Base-by-base conservation (phyloP, 2,113 vertebrate species). In the Eupsittula cactorum region DNA sequence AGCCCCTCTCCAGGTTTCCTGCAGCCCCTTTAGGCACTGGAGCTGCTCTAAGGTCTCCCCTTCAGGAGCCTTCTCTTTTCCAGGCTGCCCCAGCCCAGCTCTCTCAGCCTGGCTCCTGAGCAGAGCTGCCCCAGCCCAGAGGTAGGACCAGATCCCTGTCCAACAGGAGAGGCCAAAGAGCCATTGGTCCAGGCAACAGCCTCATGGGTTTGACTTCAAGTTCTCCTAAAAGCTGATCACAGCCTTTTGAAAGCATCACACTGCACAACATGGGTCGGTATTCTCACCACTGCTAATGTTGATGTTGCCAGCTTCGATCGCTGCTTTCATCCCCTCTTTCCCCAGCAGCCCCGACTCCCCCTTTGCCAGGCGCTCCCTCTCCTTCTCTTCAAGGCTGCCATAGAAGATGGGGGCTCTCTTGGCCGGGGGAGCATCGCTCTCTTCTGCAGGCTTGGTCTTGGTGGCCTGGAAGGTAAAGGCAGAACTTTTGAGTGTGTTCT, bases 361-460 rank as follows among this genome's bases (percentile, higher is more conserved):
- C 25, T 97, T 98, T 8, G 96, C 95, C 85, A 99, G 98, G 3
- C 99, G 98, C 67, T 99, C 99, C 6, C 98, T 98, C 90, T 99
- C 99, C 90, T 99, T 99, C 86, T 99, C 99, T 93, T 99, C 99
- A 98, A 99, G 97, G 83, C 99, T 99, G 59, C 99, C 99, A 4
- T 99, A 99, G 92, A 98, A 99, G 88, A 99, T 98, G 15, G 99
- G 98, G 7, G 97, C 95, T 89, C 95, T 99, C 97, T 99, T 99
- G 75, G 98, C 88, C 9, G 98, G 87, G 4, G 97, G 76, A 2
- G 82, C 97, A 2, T 99, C 99, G 3, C 99, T 97, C 3, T 99
- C 99, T 64, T 99, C 99, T 0, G 98, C 96, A 33, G 99, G 97
- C 52, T 98, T 98, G 42, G 76, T 96, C 94, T 98, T 98, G 17